A percentile compares a stretch with the other conserved stretches of the same genome.
phyloP scores from a whole-genome alignment of 2,797 vertebrate genomes.

The Amblyraja radiata region DNA sequence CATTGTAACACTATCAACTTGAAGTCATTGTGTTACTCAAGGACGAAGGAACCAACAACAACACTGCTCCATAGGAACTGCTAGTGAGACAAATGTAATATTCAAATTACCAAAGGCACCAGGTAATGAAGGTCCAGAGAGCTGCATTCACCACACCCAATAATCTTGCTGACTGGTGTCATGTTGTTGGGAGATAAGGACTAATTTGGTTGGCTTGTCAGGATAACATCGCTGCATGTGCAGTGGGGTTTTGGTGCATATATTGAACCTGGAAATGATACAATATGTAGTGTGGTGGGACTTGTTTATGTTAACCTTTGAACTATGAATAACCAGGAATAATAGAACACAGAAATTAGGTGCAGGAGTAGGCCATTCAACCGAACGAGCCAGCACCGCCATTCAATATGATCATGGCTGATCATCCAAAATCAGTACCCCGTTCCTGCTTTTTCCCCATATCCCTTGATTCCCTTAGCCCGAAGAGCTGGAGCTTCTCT shows the following conservation, averaged over 20 bases:
- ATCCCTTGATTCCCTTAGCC: too few relatives aligned
- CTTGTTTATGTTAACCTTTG: not conserved
- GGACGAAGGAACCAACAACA: too few relatives aligned
- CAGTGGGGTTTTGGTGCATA: not conserved
- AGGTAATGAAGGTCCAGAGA: not conserved
- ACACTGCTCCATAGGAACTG: not conserved
- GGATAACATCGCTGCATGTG: not conserved
- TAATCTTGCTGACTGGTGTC: not conserved
- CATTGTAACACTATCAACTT: too few relatives aligned
- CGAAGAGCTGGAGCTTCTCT: not conserved
- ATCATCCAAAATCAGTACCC: too few relatives aligned
- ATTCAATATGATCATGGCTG: too few relatives aligned
- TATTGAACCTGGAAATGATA: not conserved
- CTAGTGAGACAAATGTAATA: not conserved
- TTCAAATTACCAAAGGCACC: not conserved
- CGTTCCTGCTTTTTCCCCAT: too few relatives aligned
- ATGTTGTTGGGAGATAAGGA: not conserved
- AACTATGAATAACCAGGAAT: not conserved
- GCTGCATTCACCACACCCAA: not conserved
- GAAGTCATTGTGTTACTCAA: too few relatives aligned
- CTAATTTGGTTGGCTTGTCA: not conserved
- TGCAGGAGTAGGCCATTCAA: too few relatives aligned
- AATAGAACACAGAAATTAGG: too few relatives aligned
- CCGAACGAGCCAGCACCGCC: too few relatives aligned
- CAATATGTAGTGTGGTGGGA: not conserved